Evolutionary conservation across 2,113 vertebrate species (phyloP), one percentile per base, ranked within the genome.

Genomic region (Aphelocoma coerulescens): DNA sequence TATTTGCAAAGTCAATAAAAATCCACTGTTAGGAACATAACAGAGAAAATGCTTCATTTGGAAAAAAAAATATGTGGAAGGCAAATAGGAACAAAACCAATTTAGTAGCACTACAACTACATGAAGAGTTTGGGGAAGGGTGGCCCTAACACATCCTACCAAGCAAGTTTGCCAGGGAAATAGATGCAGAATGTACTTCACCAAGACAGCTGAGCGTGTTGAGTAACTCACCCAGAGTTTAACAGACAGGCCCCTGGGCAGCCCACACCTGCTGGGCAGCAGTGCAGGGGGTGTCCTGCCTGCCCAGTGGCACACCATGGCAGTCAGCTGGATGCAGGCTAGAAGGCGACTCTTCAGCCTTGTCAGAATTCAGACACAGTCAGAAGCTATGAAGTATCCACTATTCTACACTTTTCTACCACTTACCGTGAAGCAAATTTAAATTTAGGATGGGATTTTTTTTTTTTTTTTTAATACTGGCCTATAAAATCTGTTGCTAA

Each of bases 1-100:
- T 83, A 88, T 95, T 95, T 93, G 85, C 76, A 92, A 94, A 89
- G 80, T 91, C 85, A 94, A 80, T 95, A 95, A 77, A 97, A 96
- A 88, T 88, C 43, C 82, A 93, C 84, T 48, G 37, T 82, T 58
- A 82, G 23, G 69, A 95, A 91, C 49, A 30, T 23, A 80, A 85
- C 6, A 69, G 76, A 93, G 78, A 71, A 71, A 92, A 87, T 5
- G 35, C 55, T 95, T 84, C 35, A 46, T 65, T 41, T 84, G 68
- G 24, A 85, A 88, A 83, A 80, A n/a, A 51, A 27, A 48, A 35
- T 0, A n/a, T 5, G 13, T 5, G 6, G 61, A 78, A 72, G 76
- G 80, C 73, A 61, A 85, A 74, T 0, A 61, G 65, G 66, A 84
- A 32, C 73, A 80, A n/a, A 75, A 71, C 48, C 27, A 39, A 62